phyloP scores from a whole-genome alignment of 2,797 vertebrate genomes.

The Liasis olivaceus region DNA sequence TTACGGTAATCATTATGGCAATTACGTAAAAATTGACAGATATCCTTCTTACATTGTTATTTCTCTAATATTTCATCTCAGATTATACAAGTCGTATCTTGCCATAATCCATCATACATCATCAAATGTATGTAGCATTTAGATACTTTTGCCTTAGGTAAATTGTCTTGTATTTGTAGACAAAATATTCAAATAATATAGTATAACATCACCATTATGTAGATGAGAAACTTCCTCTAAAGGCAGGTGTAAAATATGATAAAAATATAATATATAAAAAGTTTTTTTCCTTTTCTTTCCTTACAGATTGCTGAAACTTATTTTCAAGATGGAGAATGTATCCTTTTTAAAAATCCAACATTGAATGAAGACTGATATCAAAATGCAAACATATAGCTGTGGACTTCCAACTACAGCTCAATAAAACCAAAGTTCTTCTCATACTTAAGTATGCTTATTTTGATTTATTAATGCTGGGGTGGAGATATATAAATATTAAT shows the following conservation, averaged over 20 bases:
- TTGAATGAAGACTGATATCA: neutral
- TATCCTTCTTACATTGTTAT: neutral
- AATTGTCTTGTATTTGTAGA: neutral
- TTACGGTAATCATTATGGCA: too few species aligned
- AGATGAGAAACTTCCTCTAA: neutral
- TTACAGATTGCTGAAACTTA: conserved; percentile 92
- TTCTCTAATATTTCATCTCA: neutral
- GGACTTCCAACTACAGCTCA: neutral
- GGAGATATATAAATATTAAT: conserved; percentile 1
- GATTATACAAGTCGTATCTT: neutral
- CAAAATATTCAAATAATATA: neutral
- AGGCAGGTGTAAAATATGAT: neutral
- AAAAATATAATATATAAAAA: conserved; percentile 15
- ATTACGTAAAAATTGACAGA: too few species aligned
- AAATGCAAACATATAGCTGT: neutral
- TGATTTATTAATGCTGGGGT: conserved; percentile 3
- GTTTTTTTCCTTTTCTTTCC: conserved; percentile 31
- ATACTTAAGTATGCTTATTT: neutral
- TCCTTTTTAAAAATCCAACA: conserved; percentile 78
- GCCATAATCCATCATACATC: neutral
- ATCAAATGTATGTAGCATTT: neutral
- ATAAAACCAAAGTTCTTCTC: neutral
- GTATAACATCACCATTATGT: neutral
- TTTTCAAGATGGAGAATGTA: conserved; percentile 92
- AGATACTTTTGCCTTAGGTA: neutral